A percentile compares a stretch with the other conserved stretches of the same genome.
Evolutionary conservation across 2,113 vertebrate genomes (phyloP).

Genomic region (human): DNA sequence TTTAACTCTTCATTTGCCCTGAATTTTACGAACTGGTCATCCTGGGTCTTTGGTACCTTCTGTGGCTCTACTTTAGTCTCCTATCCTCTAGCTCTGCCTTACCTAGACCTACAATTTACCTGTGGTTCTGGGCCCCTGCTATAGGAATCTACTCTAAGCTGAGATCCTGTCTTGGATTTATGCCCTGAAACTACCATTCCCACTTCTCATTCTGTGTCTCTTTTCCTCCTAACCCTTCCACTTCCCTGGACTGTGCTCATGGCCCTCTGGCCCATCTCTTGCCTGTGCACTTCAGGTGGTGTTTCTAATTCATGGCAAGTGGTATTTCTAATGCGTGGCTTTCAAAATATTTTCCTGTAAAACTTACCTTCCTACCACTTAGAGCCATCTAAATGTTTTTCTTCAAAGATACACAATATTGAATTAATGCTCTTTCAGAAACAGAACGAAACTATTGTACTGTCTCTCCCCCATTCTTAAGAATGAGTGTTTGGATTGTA

Average conservation of each 20-base stretch:
- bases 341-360: slow-evolving; percentile 54
- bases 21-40: neutral
- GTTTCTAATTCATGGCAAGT: neutral
- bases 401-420: slow-evolving; percentile 74
- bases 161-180: neutral
- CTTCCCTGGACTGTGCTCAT: neutral
- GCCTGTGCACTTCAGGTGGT: neutral
- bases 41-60: neutral
- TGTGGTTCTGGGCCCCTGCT: neutral
- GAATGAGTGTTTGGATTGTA: slow-evolving; percentile 76
- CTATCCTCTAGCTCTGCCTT: neutral
- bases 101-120: neutral
- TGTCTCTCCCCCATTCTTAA: slow-evolving; percentile 72
- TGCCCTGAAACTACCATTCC: neutral
- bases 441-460: slow-evolving; percentile 76
- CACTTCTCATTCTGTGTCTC: neutral
- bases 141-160: neutral
- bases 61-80: neutral
- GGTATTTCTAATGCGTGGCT: neutral
- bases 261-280: neutral
- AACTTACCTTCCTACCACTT: slow-evolving; percentile 47
- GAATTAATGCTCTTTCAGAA: slow-evolving; percentile 75
- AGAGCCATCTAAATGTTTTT: slow-evolving; percentile 70
- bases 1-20: neutral
- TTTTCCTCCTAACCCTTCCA: fast-evolving